Evolutionary conservation across 2,888 invertebrate genomes (phyloP), one percentile per base, ranked within the genome.

Genomic region (Napeogenes inachia): DNA sequence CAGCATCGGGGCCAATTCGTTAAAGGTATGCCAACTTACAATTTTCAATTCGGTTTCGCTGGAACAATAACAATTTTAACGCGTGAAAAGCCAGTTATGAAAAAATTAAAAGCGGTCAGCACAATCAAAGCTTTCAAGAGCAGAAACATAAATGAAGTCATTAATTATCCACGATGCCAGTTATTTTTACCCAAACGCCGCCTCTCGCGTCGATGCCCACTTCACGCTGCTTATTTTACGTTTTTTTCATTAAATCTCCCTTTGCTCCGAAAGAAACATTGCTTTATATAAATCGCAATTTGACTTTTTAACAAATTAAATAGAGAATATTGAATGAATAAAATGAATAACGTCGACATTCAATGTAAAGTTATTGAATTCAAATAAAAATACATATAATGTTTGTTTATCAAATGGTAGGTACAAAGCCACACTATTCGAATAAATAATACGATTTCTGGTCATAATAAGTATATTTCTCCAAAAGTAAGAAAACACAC

Each of bases 111-210:
- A 73, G 72, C 75, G 82, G 85, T 81, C 82, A 78, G 82, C 87
- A 87, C 86, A 88, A 88, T 89, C 89, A 84, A 77, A 83, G 77
- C 84, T 81, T 80, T 89, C 87, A 87, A 87, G 84, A 87, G 88
- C 89, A 88, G 88, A 86, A 89, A 87, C 87, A 88, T 87, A 89
- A 90, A 90, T 89, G 88, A 87, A 87, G 87, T 85, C 88, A 89
- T 90, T 89, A 89, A 89, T 90, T 90, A 89, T 88, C 86, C 87
- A 80, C 77, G 84, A 83, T 82, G 82, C 80, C 81, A 81, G 85
- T 87, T 87, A 85, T 87, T 87, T 81, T 82, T 81, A 79, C 79
- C 76, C 75, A 75, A 66, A 59, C 35, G 47, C 56, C 59, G 47
- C 54, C 57, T 54, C 57, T 53, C 56, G 56, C 65, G 63, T 55